Evolutionary conservation across 2,113 vertebrate genomes (phyloP).

Genomic region (Notarius lentiginosus): DNA sequence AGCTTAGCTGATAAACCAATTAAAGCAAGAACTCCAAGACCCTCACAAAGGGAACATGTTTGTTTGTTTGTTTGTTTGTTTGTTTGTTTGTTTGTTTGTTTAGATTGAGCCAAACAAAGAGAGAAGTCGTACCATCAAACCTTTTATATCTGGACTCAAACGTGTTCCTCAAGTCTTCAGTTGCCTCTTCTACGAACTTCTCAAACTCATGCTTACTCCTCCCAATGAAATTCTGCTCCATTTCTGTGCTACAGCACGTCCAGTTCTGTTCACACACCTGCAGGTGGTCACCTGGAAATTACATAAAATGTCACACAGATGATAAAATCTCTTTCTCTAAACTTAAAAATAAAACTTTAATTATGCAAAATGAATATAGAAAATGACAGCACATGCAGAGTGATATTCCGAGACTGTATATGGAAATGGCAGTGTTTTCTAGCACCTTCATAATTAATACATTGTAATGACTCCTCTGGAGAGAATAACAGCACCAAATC

Average conservation of each 20-base stretch:
- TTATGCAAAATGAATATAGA: background rate
- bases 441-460: background rate
- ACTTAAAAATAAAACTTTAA: too few species aligned
- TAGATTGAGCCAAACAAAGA: background rate
- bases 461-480: background rate
- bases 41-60: background rate
- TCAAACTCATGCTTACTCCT: slow-evolving; percentile 92
- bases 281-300: slow-evolving; percentile 82
- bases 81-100: background rate
- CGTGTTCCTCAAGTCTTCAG: slow-evolving; percentile 86
- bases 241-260: slow-evolving; percentile 90
- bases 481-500: too few species aligned
- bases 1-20: background rate
- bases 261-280: slow-evolving; percentile 87
- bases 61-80: background rate
- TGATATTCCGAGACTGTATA: background rate
- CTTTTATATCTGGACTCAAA: slow-evolving; percentile 90
- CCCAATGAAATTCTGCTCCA: slow-evolving; percentile 88
- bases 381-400: background rate
- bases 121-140: slow-evolving; percentile 86
- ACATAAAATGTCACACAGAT: background rate
- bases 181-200: slow-evolving; percentile 85
- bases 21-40: background rate
- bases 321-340: background rate
- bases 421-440: too few species aligned